Base-by-base conservation (phyloP, 2,113 vertebrate genomes). In the Sorex araneus region DNA sequence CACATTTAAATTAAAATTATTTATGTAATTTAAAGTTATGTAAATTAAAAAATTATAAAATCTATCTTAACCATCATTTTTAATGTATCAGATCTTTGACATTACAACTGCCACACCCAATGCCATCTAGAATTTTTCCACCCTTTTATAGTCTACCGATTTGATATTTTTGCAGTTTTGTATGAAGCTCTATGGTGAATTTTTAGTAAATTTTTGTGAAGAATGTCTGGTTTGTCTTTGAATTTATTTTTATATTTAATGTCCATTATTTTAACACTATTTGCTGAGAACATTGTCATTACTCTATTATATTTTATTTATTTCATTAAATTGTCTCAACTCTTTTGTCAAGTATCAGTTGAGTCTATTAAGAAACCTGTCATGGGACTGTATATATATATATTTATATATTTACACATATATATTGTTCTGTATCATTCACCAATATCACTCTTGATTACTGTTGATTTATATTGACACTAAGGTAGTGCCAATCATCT, bases 111-210 rank as follows among this genome's bases (percentile, higher is more conserved):
- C 6, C 9, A 54, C 11, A n/a, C 23, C 19, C n/a, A 90, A 66
- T 12, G 19, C 40, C 28, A 71, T 13, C 30, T 78, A 71, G 90
- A 79, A 2, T 60, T 23, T 50, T 47, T 71, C 43, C 50, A 12
- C 45, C 57, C 4, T 71, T 50, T 12, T 18, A 63, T 70, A 23
- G 47, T 71, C 40, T 64, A 47, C 25, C 36, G 18, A 0, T 64
- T 78, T 73, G 50, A 92, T 9, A 76, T 28, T 70, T 77, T 70
- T 85, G 23, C 21, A 21, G n/a, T 63, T 78, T 78, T 85, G 47
- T 18, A 9, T 25, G 8, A 30, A 28, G 10, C 7, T 30, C 23
- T 77, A 30, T 71, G 16, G 60, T 25, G 23, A 21, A 76, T 57
- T 80, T 80, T 40, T 47, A 80, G 19, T 40, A 25, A 70, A 70